Base-by-base conservation (phyloP, 2,113 vertebrate species). In the Labrus mixtus region DNA sequence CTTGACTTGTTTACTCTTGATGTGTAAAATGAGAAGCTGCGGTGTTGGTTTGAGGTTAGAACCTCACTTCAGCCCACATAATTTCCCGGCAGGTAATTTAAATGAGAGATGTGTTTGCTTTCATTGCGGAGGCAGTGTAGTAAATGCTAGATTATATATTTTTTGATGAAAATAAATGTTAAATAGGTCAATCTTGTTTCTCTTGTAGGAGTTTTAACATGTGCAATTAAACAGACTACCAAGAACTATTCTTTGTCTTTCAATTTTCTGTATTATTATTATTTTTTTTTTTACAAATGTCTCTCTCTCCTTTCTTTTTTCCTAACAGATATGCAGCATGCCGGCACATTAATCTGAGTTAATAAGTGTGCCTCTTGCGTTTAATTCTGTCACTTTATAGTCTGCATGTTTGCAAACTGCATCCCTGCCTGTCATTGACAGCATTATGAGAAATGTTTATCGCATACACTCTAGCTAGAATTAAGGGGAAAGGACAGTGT, bases 71-170 rank as follows among this genome's bases (percentile, higher is more conserved):
- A 51, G 39, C 82, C 79, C 74, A 85, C 84, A 88, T 79, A 78
- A 76, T 86, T 92, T 92, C 85, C 92, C 85, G 87, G 90, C 80
- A 92, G 68, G 80, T 83, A 23, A 88, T 91, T 90, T 87, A 80
- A 89, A 92, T 88, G n/a, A 83, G 46, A 79, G 51, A 85, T 36
- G 33, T 89, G 61, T 91, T 87, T 88, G 90, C 73, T 78, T 74
- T 73, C 25, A 55, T 25, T 33, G 65, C 45, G 70, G 45, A 69
- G 22, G n/a, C 19, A 1, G 9, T 23, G 46, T 13, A 3, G 11
- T 23, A 43, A 45, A 58, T 53, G 61, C 53, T 53, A 48, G 70
- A 76, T 75, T 36, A 6, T 71, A 68, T 36, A 61, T 60, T 63
- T 74, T 73, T 54, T 13, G 59, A 25, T 41, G 16, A 39, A 58